Percentiles rank a stretch among this genome's conserved stretches.
These are phyloP conservation scores for Heliocidaris tuberculata DNA, from an alignment of 35 echinoderm and acorn worm genomes.

Conservation along the genomic window DNA sequence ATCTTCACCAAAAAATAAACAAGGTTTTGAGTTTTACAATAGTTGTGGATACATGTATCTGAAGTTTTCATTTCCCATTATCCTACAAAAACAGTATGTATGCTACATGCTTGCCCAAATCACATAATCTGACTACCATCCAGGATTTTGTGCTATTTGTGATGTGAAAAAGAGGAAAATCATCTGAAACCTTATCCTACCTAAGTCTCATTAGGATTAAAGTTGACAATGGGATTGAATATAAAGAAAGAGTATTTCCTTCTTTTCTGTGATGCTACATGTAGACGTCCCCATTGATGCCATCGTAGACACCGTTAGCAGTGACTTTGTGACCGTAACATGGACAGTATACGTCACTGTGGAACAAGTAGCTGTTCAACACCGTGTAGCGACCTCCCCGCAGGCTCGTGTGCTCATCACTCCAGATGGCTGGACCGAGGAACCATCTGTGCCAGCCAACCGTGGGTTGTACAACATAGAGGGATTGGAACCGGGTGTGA, in stretches of 20 bases:
- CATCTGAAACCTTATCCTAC: too few relatives aligned
- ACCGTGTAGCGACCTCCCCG: neutral
- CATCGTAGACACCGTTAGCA: neutral
- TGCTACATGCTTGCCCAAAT: too few relatives aligned
- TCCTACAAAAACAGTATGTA: too few relatives aligned
- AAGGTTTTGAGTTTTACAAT: too few relatives aligned
- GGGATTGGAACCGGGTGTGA: slow-evolving; percentile 2
- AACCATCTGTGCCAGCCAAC: neutral
- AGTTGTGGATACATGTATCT: too few relatives aligned
- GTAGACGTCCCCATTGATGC: slow-evolving; percentile 25
- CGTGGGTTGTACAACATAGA: slow-evolving; percentile 46
- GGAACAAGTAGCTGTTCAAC: neutral
- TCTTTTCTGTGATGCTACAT: neutral
- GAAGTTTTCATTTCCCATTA: too few relatives aligned
- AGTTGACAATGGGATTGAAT: too few relatives aligned
- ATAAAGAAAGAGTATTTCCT: neutral
- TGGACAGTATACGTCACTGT: slow-evolving; percentile 38
- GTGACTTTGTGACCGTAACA: slow-evolving; percentile 11
- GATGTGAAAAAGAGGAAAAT: too few relatives aligned
- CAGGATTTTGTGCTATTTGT: too few relatives aligned
- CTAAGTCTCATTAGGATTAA: too few relatives aligned
- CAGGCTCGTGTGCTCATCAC: neutral
- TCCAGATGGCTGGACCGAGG: slow-evolving; percentile 22
- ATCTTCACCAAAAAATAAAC: too few relatives aligned
- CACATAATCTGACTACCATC: too few relatives aligned